Evolutionary conservation across 2,888 invertebrate genomes (phyloP), one percentile per base, ranked within the genome.

Genomic region (Ophion ventricosus): DNA sequence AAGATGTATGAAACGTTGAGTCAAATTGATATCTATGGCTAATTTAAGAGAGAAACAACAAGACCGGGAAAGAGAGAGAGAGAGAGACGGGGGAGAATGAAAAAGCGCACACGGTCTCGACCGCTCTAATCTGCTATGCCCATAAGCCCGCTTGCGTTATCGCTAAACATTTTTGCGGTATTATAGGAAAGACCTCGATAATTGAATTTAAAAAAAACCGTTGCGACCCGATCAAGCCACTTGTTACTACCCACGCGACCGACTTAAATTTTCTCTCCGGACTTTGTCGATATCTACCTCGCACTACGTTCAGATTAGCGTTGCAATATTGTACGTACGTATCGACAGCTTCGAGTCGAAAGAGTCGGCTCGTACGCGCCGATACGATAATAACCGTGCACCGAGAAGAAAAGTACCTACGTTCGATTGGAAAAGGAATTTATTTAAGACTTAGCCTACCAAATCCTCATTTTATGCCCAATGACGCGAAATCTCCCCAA

Each of bases 11-110:
- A 63, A 70, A 49, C 69, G 56, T 78, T 74, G 56, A 80, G 80
- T 57, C 67, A 73, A 84, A 82, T 84, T 84, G 84, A 85, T 85
- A 82, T 75, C 49, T 57, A 23, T 64, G 66, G 79, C 63, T 85
- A 85, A 82, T 84, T 67, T 72, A 25, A 43, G 54, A 35, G 29
- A 69, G 75, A 81, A 49, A 35, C 35, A 61, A 8, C 10, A 23
- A 56, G 14, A 57, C 29, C n/a, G 23, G 26, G n/a, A 40, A 20
- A 57, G 35, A 59, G 74, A 59, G 35, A 26, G 59, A 40, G 25
- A 59, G 35, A 40, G 66, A 54, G 35, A 35, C 49, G 49, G 2
- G 69, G 49, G 66, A 63, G 54, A 43, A 54, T 20, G 35, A 23
- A 54, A 63, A 59, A 49, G 49, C 23, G 49, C 5, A 49, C 49